Evolutionary conservation across 2,113 vertebrate species (phyloP).

Genomic region (Erythrolamprus reginae): DNA sequence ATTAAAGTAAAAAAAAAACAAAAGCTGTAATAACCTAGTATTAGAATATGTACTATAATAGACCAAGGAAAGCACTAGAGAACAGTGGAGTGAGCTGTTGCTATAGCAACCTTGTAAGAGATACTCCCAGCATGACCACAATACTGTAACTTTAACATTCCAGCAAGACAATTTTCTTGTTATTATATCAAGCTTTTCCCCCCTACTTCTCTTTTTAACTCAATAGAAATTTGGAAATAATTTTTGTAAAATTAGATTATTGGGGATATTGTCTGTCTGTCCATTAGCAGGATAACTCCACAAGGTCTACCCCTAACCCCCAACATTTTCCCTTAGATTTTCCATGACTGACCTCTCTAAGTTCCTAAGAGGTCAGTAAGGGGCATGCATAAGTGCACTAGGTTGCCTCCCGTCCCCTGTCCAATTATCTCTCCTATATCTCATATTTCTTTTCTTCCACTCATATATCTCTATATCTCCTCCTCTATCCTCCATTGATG

Average conservation of each 20-base stretch:
- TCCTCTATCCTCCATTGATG: no score
- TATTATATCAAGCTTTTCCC: conserved; percentile 6
- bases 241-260: background rate
- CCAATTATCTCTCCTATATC: no score
- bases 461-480: no score
- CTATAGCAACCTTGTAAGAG: conserved; percentile 68
- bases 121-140: conserved; percentile 47
- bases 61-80: conserved; percentile 58
- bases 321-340: no score
- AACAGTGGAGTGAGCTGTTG: conserved; percentile 70
- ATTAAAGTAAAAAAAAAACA: conserved; percentile 52
- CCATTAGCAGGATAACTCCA: background rate
- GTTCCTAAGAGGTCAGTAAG: no score
- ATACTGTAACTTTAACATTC: conserved; percentile 42
- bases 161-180: conserved; percentile 30
- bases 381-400: no score
- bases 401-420: no score
- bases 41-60: conserved; percentile 53
- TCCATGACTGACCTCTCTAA: no score
- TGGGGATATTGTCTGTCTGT: background rate
- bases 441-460: no score
- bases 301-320: no score
- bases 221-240: background rate
- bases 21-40: conserved; percentile 67
- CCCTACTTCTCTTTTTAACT: conserved; percentile 15